Evolutionary conservation across 1,140 invertebrate genomes (phyloP), one percentile per base, ranked within the genome.

Genomic region (Penaeus chinensis): DNA sequence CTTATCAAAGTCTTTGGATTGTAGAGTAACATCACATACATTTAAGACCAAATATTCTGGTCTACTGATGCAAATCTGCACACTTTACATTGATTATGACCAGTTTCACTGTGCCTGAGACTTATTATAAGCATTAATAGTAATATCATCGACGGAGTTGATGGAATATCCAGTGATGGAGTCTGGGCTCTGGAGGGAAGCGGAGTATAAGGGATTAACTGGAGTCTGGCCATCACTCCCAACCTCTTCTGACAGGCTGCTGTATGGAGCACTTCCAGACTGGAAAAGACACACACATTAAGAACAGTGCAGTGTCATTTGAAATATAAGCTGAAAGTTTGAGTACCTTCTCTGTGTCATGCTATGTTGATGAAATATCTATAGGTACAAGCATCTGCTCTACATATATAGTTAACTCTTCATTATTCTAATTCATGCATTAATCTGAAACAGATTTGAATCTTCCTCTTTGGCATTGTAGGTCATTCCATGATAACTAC

Each of bases 201-300:
- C 95, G 88, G 95, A 94, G 91, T 96, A 95, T 60, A 95, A 92
- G 7, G 95, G 95, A 91, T 95, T 95, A 91, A 95, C 94, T 42
- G 95, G 95, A 10, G 94, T 95, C 61, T 87, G 22, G 11, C 93
- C 93, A 94, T 78, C 76, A 32, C 80, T 69, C 3, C 27, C 84
- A 19, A 82, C 74, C 90, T 89, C 94, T 89, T 93, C 92, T 92
- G 96, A 96, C 88, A 96, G 94, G 79, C 96, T 96, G 91, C 95
- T 96, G 92, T 96, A 95, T 91, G 96, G 96, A 83, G 95, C 94
- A 91, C 94, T 95, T 93, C 95, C 95, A 90, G 94, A 95, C 95
- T 95, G 93, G 22, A 22, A 37, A 61, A 65, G 77, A 65, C 5
- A 83, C 42, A 85, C n/a, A 77, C 3, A 60, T 27, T 90, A 93